Percentiles rank a stretch among this genome's conserved stretches.
Conservation (phyloP, 2,888 invertebrate genomes). For the Ennomos quercinarius region DNA sequence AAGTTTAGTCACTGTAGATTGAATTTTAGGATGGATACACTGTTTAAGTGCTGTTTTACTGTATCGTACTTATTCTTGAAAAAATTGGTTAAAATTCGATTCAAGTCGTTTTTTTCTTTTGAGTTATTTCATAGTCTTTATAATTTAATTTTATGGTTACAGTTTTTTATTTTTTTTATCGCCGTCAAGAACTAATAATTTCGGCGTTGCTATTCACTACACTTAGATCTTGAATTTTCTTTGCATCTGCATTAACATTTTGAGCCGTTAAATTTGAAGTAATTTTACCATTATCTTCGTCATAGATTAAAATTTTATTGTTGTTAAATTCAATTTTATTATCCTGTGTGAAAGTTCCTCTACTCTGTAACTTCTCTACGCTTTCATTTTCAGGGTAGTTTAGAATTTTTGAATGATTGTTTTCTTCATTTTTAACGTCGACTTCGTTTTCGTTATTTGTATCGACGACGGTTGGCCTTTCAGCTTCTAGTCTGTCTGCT, state of each 20-base stretch:
- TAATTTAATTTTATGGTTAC: no score
- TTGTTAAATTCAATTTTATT: background rate
- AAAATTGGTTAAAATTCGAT: no score
- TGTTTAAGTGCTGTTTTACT: no score
- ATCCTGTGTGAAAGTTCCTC: background rate
- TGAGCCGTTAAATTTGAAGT: conserved; percentile 6
- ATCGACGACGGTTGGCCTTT: background rate
- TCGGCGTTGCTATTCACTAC: conserved; percentile 1
- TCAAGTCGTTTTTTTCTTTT: no score
- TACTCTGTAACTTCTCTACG: background rate
- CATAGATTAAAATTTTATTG: background rate
- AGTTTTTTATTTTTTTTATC: no score
- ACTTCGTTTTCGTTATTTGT: background rate
- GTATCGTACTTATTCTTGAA: no score
- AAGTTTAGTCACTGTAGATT: no score
- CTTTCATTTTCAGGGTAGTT: background rate
- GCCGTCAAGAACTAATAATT: conserved; percentile 16
- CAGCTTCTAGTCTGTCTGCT: conserved; percentile 12
- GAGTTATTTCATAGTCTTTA: no score
- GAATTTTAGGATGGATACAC: no score
- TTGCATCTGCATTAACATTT: background rate
- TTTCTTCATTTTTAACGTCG: background rate
- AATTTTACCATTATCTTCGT: background rate
- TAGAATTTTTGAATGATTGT: background rate
- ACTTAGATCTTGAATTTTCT: conserved; percentile 12